A percentile compares a stretch with the other conserved stretches of the same genome.
These are phyloP conservation scores for Slavum lentiscoides DNA, from an alignment of 2,888 invertebrate species.

Conservation along the genomic window DNA sequence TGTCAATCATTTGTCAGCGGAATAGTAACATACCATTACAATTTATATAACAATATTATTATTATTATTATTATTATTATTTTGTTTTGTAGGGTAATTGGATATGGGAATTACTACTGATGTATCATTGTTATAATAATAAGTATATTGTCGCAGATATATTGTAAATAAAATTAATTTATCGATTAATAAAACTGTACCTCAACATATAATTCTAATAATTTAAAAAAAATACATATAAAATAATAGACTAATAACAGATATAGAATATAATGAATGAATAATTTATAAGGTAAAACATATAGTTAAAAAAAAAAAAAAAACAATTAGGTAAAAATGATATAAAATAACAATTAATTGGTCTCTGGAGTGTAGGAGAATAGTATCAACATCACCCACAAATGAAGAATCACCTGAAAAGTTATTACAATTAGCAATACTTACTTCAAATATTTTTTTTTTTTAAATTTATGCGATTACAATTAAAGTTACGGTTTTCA, in stretches of 20 bases:
- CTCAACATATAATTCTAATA: constrained; percentile 30
- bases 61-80: constrained; percentile 13
- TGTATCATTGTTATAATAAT: constrained; percentile 27
- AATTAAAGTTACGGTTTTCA: not conserved
- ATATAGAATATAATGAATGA: not conserved
- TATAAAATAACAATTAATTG: constrained; percentile 33
- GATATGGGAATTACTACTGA: constrained; percentile 4
- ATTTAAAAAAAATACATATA: not conserved
- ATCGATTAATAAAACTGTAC: constrained; percentile 36
- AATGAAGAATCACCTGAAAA: constrained; percentile 72
- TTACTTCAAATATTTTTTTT: too few relatives aligned
- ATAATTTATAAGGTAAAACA: not conserved
- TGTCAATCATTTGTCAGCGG: not conserved
- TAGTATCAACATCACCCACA: constrained; percentile 81
- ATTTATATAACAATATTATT: not conserved
- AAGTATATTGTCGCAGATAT: constrained; percentile 1
- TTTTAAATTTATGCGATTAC: not conserved
- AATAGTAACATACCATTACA: constrained; percentile 14
- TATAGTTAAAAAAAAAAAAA: not conserved
- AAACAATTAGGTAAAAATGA: not conserved
- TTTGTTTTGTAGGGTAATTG: not conserved
- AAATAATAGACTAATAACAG: constrained; percentile 9
- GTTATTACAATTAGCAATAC: constrained; percentile 51
- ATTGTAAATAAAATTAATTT: constrained; percentile 33
- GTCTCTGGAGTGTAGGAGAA: constrained; percentile 71